Conservation (phyloP, 2,113 vertebrate species). For the Larimichthys polyactis region DNA sequence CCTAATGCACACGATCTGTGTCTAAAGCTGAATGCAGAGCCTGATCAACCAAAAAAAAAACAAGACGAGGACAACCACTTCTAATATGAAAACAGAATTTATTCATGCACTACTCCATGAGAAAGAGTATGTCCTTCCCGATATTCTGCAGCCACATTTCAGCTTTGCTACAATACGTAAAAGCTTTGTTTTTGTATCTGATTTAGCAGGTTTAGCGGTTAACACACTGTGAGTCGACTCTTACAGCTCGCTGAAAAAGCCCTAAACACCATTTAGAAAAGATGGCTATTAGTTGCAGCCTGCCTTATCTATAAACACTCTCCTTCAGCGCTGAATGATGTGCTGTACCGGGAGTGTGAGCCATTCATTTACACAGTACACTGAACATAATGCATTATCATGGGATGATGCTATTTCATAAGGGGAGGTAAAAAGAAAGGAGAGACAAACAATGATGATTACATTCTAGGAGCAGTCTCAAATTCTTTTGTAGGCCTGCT, state of each 20-base stretch:
- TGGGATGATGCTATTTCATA: conserved; percentile 36
- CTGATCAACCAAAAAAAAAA: conserved; percentile 1
- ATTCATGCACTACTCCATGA: not conserved
- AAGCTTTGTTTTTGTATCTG: conserved; percentile 14
- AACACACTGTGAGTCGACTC: conserved; percentile 1
- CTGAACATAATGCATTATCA: conserved; percentile 48
- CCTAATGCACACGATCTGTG: not conserved
- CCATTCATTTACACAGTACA: conserved; percentile 44
- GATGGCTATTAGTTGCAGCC: conserved; percentile 2
- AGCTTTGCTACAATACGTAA: conserved; percentile 11
- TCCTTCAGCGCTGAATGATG: conserved; percentile 38
- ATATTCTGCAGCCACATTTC: not conserved
- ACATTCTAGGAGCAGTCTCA: conserved; percentile 10
- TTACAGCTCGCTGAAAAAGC: not conserved
- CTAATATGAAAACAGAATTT: not conserved
- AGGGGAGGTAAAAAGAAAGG: conserved; percentile 20
- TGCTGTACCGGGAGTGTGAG: conserved; percentile 15
- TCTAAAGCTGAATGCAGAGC: not conserved
- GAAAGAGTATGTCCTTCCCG: not conserved
- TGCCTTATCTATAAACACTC: conserved; percentile 24
- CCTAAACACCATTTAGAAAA: conserved; percentile 2
- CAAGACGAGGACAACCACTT: not conserved
- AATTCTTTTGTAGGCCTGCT: not conserved
- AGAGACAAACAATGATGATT: conserved; percentile 22
- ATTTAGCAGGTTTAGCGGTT: not conserved